Percentiles rank a stretch among this genome's conserved stretches.
Conservation (phyloP, 2,797 vertebrate species). For the Rhincodon typus region DNA sequence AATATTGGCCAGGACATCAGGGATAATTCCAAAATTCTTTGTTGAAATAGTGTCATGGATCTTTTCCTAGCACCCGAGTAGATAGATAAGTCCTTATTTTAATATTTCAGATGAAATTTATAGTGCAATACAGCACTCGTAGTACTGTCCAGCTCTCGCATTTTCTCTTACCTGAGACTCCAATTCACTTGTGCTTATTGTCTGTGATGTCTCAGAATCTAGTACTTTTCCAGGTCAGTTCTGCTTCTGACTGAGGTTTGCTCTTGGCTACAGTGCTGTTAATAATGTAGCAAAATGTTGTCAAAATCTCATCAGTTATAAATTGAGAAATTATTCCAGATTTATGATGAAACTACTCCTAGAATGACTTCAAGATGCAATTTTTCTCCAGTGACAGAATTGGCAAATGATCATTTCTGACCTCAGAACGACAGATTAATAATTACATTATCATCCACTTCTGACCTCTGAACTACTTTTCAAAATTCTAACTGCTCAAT, state of each 20-base stretch:
- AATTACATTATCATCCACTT: not conserved
- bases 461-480: not conserved
- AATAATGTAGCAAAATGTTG: not conserved
- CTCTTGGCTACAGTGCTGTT: not conserved
- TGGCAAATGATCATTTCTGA: not conserved
- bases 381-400: not conserved
- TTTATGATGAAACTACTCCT: not conserved
- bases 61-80: not conserved
- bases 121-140: not conserved
- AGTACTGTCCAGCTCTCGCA: not conserved
- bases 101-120: not conserved
- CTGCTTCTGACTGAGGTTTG: not conserved
- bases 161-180: not conserved
- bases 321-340: not conserved
- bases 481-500: not conserved
- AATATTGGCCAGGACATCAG: not conserved
- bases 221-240: too few species aligned
- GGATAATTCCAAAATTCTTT: not conserved
- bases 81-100: not conserved
- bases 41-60: not conserved
- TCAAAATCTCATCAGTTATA: not conserved
- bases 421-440: not conserved
- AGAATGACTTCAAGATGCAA: not conserved
- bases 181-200: not conserved
- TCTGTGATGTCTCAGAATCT: not conserved